Base-by-base conservation (phyloP, 2,888 invertebrate genomes). In the Microctonus brassicae region DNA sequence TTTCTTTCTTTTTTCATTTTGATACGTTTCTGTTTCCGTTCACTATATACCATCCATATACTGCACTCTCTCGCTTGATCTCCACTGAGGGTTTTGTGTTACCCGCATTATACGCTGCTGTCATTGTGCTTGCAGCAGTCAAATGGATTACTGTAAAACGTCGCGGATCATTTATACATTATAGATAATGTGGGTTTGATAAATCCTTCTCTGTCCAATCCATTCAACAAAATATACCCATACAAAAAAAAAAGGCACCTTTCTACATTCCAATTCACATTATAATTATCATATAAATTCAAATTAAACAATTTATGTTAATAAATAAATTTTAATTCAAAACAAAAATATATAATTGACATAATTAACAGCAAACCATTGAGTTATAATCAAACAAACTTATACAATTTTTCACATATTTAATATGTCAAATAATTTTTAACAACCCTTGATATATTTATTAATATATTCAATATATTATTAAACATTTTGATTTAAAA, bases 101-200 rank as follows among this genome's bases (percentile, higher is more conserved):
- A 66, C 57, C 57, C 57, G 57, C 55, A 65, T 65, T 55, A 47
- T 20, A 47, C 17, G 55, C 10, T 13, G 36, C 29, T 33, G 39
- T 36, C 47, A 17, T 36, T 20, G 53, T 57, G 66, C 55, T 55
- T 29, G 13, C 13, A 57, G 39, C 55, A 57, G 39, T 57, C 9
- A 22, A 66, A 57, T 66, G 55, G 39, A 66, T 66, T 57, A 39
- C 39, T 66, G 66, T 57, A 57, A 57, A 66, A 66, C 34, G 61
- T 68, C 34, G 7, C 47, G 10, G 53, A 69, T 69, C 61, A 69
- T 69, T 69, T 69, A 69, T 62, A 47, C 17, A 20, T n/a, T 4
- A 61, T 62, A 60, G 68, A 69, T 69, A 62, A 69, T 62, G 61
- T 36, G 61, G 53, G 26, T 52, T 47, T 61, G 61, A 62, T 69